phyloP scores from a whole-genome alignment of 1,140 invertebrate genomes.

The Drosophila teissieri region DNA sequence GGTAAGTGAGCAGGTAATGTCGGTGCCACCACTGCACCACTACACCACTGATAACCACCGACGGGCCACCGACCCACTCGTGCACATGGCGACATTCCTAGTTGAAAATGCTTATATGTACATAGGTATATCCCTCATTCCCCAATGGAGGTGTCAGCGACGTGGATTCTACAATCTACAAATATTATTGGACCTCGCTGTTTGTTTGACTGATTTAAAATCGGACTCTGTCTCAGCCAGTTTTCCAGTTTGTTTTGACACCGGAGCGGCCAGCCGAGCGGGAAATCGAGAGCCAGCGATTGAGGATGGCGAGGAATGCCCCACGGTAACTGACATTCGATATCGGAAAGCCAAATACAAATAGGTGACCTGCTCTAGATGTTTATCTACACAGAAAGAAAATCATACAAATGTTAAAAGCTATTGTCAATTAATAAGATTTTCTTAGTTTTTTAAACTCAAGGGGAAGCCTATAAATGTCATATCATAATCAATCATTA shows the following conservation, averaged over 20 bases:
- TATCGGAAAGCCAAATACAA: conserved; percentile 45
- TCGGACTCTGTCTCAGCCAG: conserved; percentile 20
- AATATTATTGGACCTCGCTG: conserved; percentile 42
- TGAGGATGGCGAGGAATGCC: conserved; percentile 18
- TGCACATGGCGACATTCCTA: conserved; percentile 38
- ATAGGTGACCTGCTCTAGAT: conserved; percentile 53
- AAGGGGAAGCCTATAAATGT: too few species aligned
- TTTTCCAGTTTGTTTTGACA: conserved; percentile 65
- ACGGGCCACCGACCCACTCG: conserved; percentile 36
- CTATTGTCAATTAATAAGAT: too few species aligned
- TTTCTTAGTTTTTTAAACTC: too few species aligned
- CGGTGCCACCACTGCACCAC: conserved; percentile 19
- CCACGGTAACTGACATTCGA: conserved; percentile 32
- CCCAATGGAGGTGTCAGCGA: conserved; percentile 34
- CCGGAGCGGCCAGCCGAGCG: conserved; percentile 59
- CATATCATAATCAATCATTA: too few species aligned
- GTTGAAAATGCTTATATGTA: background rate
- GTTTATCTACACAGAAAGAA: conserved; percentile 36
- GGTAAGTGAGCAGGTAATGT: conserved; percentile 38
- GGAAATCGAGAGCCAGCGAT: conserved; percentile 18
- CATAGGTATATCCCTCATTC: conserved; percentile 11
- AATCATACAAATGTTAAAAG: background rate
- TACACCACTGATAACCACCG: conserved; percentile 33
- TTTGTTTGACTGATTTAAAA: conserved; percentile 38
- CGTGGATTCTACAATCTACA: conserved; percentile 46